Evolutionary conservation across 2,113 vertebrate genomes (phyloP).

Genomic region (Aptenodytes patagonicus): DNA sequence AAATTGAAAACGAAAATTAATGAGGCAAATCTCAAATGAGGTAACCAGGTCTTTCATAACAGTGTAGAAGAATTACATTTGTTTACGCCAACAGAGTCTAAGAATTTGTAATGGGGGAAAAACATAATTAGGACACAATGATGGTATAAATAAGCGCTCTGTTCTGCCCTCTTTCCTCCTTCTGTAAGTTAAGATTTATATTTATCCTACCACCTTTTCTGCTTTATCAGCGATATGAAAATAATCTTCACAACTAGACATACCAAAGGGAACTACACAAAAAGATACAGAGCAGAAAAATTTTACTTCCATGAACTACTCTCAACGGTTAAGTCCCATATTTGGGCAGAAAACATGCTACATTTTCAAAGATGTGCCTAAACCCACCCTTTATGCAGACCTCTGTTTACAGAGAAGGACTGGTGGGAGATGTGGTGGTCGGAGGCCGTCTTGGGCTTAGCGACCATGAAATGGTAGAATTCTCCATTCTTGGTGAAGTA

Average conservation of each 20-base stretch:
- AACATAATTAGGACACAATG: not conserved
- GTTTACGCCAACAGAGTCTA: not conserved
- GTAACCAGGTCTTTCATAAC: not conserved
- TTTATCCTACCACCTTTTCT: not conserved
- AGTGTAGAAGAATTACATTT: not conserved
- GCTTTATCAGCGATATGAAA: not conserved
- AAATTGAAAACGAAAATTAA: not conserved
- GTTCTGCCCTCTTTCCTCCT: not conserved
- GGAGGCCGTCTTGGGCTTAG: too few relatives aligned
- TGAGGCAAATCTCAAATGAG: not conserved
- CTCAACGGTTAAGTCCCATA: not conserved
- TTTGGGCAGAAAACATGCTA: not conserved
- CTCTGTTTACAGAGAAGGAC: too few relatives aligned
- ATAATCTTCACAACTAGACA: not conserved
- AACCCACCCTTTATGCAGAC: rapidly evolving
- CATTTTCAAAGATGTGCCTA: not conserved
- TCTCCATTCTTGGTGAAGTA: too few relatives aligned
- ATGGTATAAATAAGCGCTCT: not conserved
- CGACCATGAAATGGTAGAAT: too few relatives aligned
- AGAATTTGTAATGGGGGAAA: not conserved
- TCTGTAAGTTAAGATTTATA: not conserved
- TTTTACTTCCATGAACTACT: not conserved
- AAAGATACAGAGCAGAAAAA: not conserved
- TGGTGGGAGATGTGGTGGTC: too few relatives aligned
- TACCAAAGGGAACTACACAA: not conserved